phyloP scores from a whole-genome alignment of 2,113 vertebrate species.

The Sarotherodon lohbergeri region DNA sequence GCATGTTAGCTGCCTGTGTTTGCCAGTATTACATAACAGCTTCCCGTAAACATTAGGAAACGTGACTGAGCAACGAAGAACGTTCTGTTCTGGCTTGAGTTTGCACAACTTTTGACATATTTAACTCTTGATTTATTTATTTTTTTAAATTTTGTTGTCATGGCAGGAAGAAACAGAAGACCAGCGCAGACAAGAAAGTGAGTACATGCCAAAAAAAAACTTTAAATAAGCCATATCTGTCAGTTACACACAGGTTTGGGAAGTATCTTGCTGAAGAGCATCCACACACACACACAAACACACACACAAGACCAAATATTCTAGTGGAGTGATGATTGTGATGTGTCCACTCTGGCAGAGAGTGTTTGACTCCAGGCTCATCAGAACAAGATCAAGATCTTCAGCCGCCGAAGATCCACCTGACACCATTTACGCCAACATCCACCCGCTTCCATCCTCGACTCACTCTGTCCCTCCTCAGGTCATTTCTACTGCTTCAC shows the following conservation, averaged over 20 bases:
- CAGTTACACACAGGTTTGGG: not conserved
- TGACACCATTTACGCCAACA: slow-evolving; percentile 23
- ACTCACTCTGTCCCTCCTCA: not conserved
- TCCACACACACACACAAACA: not conserved
- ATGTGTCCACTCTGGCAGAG: not conserved
- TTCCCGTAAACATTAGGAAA: not conserved
- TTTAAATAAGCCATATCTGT: not conserved
- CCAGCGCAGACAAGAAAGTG: not conserved
- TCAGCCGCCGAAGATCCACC: not conserved
- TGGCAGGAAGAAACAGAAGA: slow-evolving; percentile 22
- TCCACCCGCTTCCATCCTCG: not conserved
- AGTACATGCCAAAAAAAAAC: not conserved
- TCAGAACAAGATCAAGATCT: not conserved
- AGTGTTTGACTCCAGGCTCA: not conserved
- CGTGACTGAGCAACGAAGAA: not conserved
- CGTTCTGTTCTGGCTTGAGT: not conserved
- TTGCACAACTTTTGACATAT: not conserved
- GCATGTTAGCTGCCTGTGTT: not conserved
- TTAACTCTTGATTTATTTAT: not conserved
- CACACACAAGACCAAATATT: not conserved
- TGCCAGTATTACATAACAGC: not conserved
- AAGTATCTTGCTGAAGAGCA: not conserved
- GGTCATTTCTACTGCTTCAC: not conserved
- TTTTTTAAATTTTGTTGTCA: not conserved
- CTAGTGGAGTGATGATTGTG: not conserved